A percentile compares a stretch with the other conserved stretches of the same genome.
These are phyloP conservation scores for Muscicapa adusta DNA, from an alignment of 2,113 vertebrate genomes.

Conservation along the genomic window DNA sequence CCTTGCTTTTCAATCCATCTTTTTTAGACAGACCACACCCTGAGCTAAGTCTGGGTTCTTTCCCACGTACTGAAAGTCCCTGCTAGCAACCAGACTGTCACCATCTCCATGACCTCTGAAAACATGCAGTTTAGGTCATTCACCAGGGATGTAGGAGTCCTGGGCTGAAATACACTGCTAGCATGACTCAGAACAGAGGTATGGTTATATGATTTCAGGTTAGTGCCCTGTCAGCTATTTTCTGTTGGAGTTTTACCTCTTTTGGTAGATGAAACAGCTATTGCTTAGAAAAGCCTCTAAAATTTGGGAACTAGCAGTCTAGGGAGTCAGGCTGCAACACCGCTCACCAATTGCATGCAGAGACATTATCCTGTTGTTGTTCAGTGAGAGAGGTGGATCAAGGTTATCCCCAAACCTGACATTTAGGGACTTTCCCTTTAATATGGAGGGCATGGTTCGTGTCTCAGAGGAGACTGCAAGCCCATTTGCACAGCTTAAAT, in stretches of 20 bases:
- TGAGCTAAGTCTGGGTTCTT: not conserved
- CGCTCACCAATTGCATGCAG: not conserved
- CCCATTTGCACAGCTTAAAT: not conserved
- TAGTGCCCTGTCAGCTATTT: not conserved
- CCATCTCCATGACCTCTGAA: not conserved
- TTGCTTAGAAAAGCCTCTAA: not conserved
- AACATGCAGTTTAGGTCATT: not conserved
- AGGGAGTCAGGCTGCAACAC: not conserved
- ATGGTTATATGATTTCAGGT: not conserved
- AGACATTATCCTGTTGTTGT: not conserved
- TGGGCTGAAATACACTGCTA: not conserved
- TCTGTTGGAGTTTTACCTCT: not conserved
- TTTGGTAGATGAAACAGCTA: not conserved
- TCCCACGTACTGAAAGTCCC: not conserved
- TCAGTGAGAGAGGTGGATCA: not conserved
- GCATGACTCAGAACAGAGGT: not conserved
- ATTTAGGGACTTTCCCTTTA: not conserved
- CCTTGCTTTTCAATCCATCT: not conserved
- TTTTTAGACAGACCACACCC: not conserved
- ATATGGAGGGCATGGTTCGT: not conserved
- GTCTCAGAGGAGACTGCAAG: not conserved
- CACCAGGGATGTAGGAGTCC: not conserved
- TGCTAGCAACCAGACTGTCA: not conserved
- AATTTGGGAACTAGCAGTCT: not conserved
- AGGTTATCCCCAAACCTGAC: not conserved